Evolutionary conservation across 2,113 vertebrate genomes (phyloP).

Genomic region (Crotalus tigris): DNA sequence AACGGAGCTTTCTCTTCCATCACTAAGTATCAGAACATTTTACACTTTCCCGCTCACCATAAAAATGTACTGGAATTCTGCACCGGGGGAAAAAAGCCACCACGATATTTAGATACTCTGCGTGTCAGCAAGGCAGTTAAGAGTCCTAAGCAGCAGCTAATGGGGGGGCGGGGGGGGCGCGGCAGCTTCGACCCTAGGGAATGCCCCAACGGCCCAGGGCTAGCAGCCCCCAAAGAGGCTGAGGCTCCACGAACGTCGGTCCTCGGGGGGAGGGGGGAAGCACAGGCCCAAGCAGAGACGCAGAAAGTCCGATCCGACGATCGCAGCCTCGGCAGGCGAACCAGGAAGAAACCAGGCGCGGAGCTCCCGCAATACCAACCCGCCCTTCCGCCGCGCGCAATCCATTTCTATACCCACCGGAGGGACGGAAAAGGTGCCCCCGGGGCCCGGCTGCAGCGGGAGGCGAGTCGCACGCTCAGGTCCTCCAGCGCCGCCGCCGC

Average conservation of each 20-base stretch:
- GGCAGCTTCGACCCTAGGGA: neutral
- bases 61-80: neutral
- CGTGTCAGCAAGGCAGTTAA: neutral
- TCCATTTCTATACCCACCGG: slow-evolving; percentile 56
- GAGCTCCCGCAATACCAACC: neutral
- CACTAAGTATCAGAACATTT: too few species aligned
- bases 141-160: neutral
- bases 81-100: neutral
- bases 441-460: slow-evolving; percentile 50
- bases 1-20: neutral
- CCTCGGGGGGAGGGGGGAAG: neutral
- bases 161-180: neutral
- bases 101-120: neutral
- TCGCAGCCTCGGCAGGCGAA: neutral
- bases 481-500: slow-evolving; percentile 38
- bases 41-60: neutral
- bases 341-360: neutral
- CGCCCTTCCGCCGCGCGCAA: neutral
- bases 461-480: slow-evolving; percentile 41
- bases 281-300: slow-evolving; percentile 42
- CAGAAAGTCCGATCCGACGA: neutral
- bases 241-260: neutral
- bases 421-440: slow-evolving; percentile 56
- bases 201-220: neutral
- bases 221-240: neutral